Evolutionary conservation across 2,888 invertebrate genomes (phyloP), one percentile per base, ranked within the genome.

Genomic region (Herminia tarsipennalis): DNA sequence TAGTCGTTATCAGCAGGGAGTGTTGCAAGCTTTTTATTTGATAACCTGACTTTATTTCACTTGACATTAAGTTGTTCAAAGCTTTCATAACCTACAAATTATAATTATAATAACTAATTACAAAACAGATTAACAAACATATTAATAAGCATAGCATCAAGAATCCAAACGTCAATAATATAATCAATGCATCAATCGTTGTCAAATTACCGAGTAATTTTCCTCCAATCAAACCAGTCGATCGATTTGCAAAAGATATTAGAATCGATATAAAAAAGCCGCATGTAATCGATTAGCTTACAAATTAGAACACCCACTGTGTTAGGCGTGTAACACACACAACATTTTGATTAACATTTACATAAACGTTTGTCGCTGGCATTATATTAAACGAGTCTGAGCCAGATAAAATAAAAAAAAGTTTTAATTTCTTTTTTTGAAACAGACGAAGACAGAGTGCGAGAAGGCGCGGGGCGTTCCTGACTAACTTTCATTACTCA

Each of bases 401-500:
- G 44, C 72, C 79, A 70, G 73, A 81, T 81, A 78, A 78, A 82
- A 81, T 70, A 71, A 76, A 72, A 66, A 72, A 67, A 66, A 69
- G 70, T 76, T 80, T 81, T 82, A 81, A 83, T 81, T 84, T 80
- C 77, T 74, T 84, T 84, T 85, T 83, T 80, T 75, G 44, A 66
- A 70, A 69, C 68, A 85, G 90, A 89, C 89, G 88, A 89, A 89
- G 90, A 90, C 83, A 70, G 84, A 89, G 85, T 84, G 81, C 74
- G 71, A 66, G 76, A 78, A 76, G 80, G 81, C 76, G 81, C 81
- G 81, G 88, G 89, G 91, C 90, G 90, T 87, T 88, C 81, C 83
- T 57, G 82, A 73, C 80, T 82, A 83, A 89, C 83, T 89, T 89
- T 88, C 91, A 91, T 91, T 90, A 91, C 90, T 90, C 90, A 89